These are phyloP conservation scores for Pseudachorutes palmiensis DNA, from an alignment of 1,140 invertebrate genomes.

Conservation along the genomic window DNA sequence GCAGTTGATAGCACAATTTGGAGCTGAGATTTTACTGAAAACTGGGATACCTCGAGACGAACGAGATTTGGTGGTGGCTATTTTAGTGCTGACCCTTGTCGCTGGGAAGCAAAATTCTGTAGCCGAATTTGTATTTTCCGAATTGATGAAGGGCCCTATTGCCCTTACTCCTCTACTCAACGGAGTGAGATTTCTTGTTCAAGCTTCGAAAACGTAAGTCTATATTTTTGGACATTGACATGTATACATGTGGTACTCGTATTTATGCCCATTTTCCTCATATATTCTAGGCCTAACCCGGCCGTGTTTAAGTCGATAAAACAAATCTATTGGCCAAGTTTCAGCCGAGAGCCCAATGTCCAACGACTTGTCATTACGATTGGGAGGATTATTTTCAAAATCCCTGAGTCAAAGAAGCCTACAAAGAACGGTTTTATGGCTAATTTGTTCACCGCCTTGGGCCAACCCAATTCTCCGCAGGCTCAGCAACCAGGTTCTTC, in stretches of 20 bases:
- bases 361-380: neutral
- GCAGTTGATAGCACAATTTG: neutral
- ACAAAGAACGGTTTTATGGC: neutral
- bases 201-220: neutral
- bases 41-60: neutral
- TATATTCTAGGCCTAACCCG: neutral
- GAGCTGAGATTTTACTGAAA: neutral
- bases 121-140: neutral
- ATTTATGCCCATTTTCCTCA: neutral
- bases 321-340: conserved; percentile 2
- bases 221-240: neutral
- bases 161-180: neutral
- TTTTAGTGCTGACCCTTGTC: neutral
- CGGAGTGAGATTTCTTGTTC: neutral
- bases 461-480: neutral
- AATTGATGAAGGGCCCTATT: neutral
- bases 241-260: neutral
- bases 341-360: conserved; percentile 1
- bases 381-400: conserved; percentile 1
- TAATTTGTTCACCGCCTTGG: neutral
- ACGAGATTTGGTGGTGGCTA: conserved; percentile 1
- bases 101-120: neutral
- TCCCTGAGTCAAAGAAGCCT: neutral
- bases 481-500: neutral
- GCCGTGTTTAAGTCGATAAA: neutral